A percentile compares a stretch with the other conserved stretches of the same genome.
phyloP scores from a whole-genome alignment of 2,888 invertebrate genomes.

The Thymelicus sylvestris region DNA sequence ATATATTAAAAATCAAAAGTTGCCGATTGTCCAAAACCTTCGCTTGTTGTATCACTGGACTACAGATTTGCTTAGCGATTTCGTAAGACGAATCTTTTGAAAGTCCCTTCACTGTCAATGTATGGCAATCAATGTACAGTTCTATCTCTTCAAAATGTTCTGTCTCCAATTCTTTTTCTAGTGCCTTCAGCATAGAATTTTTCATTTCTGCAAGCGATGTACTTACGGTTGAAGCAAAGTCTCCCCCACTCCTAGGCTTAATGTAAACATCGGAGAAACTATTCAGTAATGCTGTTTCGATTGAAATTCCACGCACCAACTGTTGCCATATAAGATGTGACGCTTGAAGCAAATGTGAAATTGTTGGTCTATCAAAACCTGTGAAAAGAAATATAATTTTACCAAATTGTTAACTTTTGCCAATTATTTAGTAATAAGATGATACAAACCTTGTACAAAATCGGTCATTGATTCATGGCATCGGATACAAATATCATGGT shows the following conservation, averaged over 20 bases:
- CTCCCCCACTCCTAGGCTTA: conserved; percentile 77
- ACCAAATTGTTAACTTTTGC: not conserved
- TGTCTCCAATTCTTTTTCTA: conserved; percentile 53
- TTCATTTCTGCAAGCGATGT: conserved; percentile 79
- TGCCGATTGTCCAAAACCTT: conserved; percentile 41
- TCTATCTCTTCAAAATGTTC: conserved; percentile 45
- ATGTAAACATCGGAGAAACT: conserved; percentile 88
- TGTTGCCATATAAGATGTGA: conserved; percentile 87
- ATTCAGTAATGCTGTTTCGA: conserved; percentile 81
- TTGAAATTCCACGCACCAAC: conserved; percentile 84
- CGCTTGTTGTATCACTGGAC: conserved; percentile 61
- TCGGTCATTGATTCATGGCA: conserved; percentile 73
- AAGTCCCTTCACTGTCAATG: conserved; percentile 74
- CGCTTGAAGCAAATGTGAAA: conserved; percentile 87
- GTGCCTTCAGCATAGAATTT: conserved; percentile 70
- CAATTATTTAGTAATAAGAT: not conserved
- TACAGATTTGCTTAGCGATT: conserved; percentile 83
- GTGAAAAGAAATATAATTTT: conserved; percentile 47
- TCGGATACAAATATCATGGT: conserved; percentile 64
- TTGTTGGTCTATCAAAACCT: conserved; percentile 85
- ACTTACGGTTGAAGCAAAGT: conserved; percentile 63
- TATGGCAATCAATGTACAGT: conserved; percentile 54
- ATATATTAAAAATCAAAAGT: conserved; percentile 54
- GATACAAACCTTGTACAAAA: conserved; percentile 71
- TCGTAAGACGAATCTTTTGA: conserved; percentile 79